phyloP scores from a whole-genome alignment of 2,113 vertebrate genomes.

The Sitta europaea region DNA sequence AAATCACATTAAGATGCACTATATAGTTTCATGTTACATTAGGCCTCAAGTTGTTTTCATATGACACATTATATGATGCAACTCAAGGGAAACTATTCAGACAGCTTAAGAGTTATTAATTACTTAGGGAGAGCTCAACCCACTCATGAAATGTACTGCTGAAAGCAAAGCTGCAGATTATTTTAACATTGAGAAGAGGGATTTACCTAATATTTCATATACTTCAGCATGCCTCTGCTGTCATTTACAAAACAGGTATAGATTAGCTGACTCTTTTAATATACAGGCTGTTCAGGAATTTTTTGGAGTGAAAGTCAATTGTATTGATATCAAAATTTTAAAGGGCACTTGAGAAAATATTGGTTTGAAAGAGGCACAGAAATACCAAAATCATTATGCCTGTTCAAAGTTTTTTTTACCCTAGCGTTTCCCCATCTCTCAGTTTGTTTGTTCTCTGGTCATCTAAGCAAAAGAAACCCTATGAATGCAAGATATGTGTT shows the following conservation, averaged over 20 bases:
- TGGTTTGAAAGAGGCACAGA: neutral
- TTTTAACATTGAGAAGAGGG: neutral
- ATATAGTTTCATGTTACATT: constrained; percentile 38
- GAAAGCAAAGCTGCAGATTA: neutral
- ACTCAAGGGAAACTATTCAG: constrained; percentile 64
- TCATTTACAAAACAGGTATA: neutral
- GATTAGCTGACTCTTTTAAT: neutral
- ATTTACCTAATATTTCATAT: neutral
- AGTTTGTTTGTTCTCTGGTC: neutral
- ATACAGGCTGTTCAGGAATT: neutral
- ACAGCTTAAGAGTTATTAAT: constrained; percentile 66
- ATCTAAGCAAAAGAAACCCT: neutral
- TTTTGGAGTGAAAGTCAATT: neutral
- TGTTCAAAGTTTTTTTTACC: neutral
- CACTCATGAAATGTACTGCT: neutral
- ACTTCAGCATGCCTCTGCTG: neutral
- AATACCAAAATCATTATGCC: neutral
- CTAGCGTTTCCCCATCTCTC: neutral
- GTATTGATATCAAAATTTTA: neutral
- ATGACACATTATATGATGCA: constrained; percentile 65
- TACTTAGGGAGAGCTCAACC: constrained; percentile 11
- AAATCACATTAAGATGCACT: constrained; percentile 56
- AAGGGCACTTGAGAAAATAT: neutral
- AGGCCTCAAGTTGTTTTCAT: constrained; percentile 59
- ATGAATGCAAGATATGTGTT: neutral